Evolutionary conservation across 2,888 invertebrate species (phyloP).

Genomic region (Falcaria lacertinaria): DNA sequence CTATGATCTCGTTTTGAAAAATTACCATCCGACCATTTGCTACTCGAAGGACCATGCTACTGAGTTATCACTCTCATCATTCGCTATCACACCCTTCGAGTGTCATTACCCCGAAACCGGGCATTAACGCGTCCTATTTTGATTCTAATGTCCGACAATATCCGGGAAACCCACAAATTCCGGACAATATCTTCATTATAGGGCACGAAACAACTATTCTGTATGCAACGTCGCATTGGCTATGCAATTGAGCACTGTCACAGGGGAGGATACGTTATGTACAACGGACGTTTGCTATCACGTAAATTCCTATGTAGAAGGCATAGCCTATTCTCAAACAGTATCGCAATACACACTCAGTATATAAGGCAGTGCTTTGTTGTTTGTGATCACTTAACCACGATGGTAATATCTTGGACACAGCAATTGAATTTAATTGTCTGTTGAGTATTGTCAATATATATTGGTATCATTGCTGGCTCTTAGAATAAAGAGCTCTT

Average conservation of each 20-base stretch:
- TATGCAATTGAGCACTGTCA: slow-evolving; percentile 47
- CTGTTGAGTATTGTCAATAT: too few relatives aligned
- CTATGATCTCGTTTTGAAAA: too few relatives aligned
- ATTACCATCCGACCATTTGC: not conserved
- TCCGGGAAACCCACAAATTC: not conserved
- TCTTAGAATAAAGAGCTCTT: too few relatives aligned
- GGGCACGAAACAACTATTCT: slow-evolving; percentile 45
- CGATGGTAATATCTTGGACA: not conserved
- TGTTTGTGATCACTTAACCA: not conserved
- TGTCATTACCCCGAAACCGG: slow-evolving; percentile 2
- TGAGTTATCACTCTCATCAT: not conserved
- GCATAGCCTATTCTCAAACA: not conserved
- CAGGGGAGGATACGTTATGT: slow-evolving; percentile 46
- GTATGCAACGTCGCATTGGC: slow-evolving; percentile 47
- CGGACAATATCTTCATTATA: slow-evolving; percentile 9
- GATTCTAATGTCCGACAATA: not conserved
- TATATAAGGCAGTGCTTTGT: not conserved
- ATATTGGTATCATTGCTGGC: too few relatives aligned
- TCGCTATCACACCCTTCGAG: not conserved
- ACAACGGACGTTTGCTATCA: slow-evolving; percentile 45
- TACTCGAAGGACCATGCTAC: not conserved
- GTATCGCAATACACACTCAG: not conserved
- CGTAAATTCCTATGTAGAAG: slow-evolving; percentile 32
- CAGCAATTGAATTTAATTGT: not conserved
- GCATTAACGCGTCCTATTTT: not conserved